Evolutionary conservation across 2,797 vertebrate genomes (phyloP).

Genomic region (Pitangus sulphuratus): DNA sequence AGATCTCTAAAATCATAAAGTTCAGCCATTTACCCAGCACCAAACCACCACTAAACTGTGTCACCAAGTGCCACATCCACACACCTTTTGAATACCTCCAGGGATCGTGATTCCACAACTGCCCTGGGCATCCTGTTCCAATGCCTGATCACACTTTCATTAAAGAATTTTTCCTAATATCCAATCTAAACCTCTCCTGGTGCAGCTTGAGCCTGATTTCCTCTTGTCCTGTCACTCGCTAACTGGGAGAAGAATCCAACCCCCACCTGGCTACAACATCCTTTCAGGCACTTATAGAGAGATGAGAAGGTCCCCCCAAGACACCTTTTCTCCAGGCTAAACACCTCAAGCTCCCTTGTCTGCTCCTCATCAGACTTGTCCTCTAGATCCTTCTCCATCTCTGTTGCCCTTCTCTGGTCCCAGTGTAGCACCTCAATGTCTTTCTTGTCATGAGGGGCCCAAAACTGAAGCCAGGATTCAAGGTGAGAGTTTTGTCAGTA

Average conservation of each 20-base stretch:
- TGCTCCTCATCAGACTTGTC: background rate
- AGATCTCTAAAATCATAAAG: background rate
- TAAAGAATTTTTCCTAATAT: background rate
- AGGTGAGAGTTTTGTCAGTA: background rate
- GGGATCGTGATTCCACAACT: background rate
- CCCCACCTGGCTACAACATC: background rate
- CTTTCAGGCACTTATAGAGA: too few relatives aligned
- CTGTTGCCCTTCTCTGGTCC: background rate
- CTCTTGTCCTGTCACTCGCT: background rate
- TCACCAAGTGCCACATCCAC: background rate
- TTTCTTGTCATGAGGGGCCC: rapidly evolving
- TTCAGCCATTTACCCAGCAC: background rate
- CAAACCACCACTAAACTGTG: background rate
- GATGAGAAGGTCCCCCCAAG: background rate
- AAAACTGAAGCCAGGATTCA: background rate
- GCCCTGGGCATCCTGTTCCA: background rate
- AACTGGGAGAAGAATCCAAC: background rate
- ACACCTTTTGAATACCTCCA: background rate
- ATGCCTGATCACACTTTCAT: background rate
- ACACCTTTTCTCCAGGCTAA: background rate
- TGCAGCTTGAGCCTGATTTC: background rate
- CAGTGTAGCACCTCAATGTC: background rate
- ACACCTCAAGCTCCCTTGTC: background rate
- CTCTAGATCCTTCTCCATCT: background rate
- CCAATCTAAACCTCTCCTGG: background rate